Conservation (phyloP, 2,113 vertebrate species). For the Pelecanoides urinatrix region DNA sequence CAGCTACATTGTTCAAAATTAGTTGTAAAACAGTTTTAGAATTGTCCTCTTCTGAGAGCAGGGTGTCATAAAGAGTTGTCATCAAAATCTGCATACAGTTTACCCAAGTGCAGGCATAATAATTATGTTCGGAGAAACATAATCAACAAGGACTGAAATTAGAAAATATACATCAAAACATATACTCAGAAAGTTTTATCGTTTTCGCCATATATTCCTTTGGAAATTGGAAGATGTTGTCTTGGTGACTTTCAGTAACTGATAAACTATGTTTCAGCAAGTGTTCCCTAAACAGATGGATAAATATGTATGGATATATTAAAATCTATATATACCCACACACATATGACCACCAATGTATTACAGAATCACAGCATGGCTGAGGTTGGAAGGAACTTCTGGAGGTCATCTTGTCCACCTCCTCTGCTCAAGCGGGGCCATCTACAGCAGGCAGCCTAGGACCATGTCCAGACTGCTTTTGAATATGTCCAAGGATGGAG, state of each 20-base stretch:
- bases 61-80: neutral
- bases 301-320: neutral
- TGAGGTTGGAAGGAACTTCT: neutral
- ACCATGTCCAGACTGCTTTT: neutral
- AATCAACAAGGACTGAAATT: neutral
- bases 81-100: neutral
- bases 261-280: neutral
- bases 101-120: neutral
- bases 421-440: neutral
- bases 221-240: neutral
- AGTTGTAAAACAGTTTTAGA: neutral
- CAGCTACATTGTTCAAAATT: neutral
- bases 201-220: neutral
- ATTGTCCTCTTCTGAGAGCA: neutral
- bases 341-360: neutral
- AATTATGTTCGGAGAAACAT: neutral
- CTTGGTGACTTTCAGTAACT: neutral
- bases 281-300: neutral
- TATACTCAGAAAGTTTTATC: neutral
- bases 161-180: neutral
- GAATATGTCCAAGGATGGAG: neutral
- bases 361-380: neutral
- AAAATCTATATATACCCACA: neutral
- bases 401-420: neutral
- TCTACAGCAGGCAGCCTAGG: neutral